phyloP scores from a whole-genome alignment of 1,140 invertebrate genomes.

The Drosophila repleta region DNA sequence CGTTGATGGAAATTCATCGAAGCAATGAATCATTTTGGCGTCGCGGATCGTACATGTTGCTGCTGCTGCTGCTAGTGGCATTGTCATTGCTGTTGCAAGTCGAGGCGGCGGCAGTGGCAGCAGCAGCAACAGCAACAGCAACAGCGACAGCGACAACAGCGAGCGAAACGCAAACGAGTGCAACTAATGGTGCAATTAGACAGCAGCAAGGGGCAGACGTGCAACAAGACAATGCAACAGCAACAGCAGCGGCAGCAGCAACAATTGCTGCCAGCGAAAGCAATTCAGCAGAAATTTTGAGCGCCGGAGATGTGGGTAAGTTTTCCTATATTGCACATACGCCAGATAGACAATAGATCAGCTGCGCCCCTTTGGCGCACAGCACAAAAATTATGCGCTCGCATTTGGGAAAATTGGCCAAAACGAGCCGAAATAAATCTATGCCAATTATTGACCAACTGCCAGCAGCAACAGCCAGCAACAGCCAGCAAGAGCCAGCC shows the following conservation, averaged over 20 bases:
- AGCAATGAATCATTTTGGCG: constrained; percentile 80
- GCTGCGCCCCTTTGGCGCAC: constrained; percentile 28
- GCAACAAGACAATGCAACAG: constrained; percentile 1
- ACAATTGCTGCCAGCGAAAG: constrained; percentile 50
- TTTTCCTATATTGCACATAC: constrained; percentile 19
- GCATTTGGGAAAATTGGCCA: constrained; percentile 29
- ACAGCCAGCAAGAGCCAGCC: constrained; percentile 23
- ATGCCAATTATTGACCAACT: constrained; percentile 82
- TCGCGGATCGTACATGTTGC: constrained; percentile 58
- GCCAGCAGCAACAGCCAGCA: constrained; percentile 51
- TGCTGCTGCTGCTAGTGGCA: constrained; percentile 55
- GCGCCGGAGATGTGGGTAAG: constrained; percentile 73
- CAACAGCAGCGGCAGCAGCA: constrained; percentile 41
- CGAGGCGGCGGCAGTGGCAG: constrained; percentile 27
- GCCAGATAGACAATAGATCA: constrained; percentile 27
- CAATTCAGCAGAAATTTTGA: constrained; percentile 75
- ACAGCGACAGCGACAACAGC: constrained; percentile 45
- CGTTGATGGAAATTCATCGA: constrained; percentile 81
- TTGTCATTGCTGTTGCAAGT: constrained; percentile 35
- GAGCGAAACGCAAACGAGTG: constrained; percentile 76
- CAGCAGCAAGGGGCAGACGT: constrained; percentile 33
- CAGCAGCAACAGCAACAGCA: constrained; percentile 42
- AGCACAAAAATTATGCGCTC: constrained; percentile 29
- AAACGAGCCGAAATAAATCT: constrained; percentile 80
- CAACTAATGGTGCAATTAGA: constrained; percentile 82